Evolutionary conservation across 2,113 vertebrate genomes (phyloP).

Genomic region (Gadus chalcogrammus): DNA sequence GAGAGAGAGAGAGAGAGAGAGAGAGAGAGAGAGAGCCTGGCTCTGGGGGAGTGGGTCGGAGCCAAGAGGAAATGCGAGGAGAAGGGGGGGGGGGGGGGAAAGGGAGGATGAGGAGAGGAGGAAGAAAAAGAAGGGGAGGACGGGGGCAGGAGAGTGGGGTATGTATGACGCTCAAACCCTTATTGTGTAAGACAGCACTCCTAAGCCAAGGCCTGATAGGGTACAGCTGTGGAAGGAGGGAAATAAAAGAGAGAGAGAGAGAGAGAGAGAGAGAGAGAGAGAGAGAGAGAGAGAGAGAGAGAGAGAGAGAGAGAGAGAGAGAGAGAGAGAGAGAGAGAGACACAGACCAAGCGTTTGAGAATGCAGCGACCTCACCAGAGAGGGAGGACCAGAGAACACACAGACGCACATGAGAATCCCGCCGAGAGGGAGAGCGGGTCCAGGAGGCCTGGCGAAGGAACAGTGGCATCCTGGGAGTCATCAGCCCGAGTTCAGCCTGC

Average conservation of each 20-base stretch:
- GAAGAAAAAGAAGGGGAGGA: slow-evolving; percentile 18
- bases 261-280: slow-evolving; percentile 25
- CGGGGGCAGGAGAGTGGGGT: slow-evolving; percentile 30
- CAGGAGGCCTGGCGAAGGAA: background rate
- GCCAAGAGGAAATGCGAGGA: slow-evolving; percentile 56
- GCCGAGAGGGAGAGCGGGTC: background rate
- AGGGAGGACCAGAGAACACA: slow-evolving; percentile 20
- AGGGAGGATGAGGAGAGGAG: slow-evolving; percentile 22
- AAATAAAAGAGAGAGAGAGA: slow-evolving; percentile 13
- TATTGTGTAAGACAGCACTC: slow-evolving; percentile 50
- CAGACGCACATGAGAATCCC: slow-evolving; percentile 27
- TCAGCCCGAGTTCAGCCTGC: slow-evolving; percentile 11
- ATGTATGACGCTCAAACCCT: slow-evolving; percentile 33
- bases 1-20: too few species aligned
- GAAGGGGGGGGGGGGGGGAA: too few species aligned
- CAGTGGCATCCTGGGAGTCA: slow-evolving; percentile 6
- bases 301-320: too few species aligned
- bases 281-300: too few species aligned
- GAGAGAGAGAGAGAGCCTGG: too few species aligned
- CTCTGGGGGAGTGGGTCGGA: background rate
- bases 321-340: too few species aligned
- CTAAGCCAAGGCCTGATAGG: slow-evolving; percentile 58
- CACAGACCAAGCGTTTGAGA: slow-evolving; percentile 14
- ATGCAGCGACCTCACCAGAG: background rate
- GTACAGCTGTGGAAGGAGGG: slow-evolving; percentile 60